Evolutionary conservation across 2,113 vertebrate genomes (phyloP), one percentile per base, ranked within the genome.

Genomic region (Eudyptes chrysolophus): DNA sequence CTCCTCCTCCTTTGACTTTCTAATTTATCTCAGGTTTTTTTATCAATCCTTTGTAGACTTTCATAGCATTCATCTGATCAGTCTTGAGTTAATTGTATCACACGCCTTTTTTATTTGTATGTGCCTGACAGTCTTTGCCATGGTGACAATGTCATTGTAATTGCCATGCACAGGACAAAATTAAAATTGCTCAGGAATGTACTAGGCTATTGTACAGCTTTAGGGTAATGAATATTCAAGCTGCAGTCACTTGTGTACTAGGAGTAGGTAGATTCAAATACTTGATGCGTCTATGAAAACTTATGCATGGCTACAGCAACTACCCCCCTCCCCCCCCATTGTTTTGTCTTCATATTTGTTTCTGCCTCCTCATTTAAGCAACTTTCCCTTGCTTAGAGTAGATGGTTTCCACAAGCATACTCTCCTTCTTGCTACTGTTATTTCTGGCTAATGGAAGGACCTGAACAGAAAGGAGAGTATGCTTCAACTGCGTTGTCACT

Each of bases 261-360:
- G 40, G 20, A 82, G 36, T 16, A 61, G 26, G 15, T 27, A 88
- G 62, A 85, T 60, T 22, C 9, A 85, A 64, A 49, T 42, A 57
- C 10, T 71, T 90, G 38, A 62, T 51, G 20, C 8, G 84, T 64
- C 66, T 34, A 3, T 44, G 34, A 15, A 34, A 61, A 65, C 25
- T 62, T 75, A 12, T 3, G 6, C 2, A 8, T 14, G 46, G 52
- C 52, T 60, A 64, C 16, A 86, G 24, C 0, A 54, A 48, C 0
- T 49, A 20, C 46, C 19, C 46, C 46, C 8, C 46, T 4, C 19
- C 46, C 46, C 46, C 19, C 46, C 19, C 46, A 51, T 4, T 48
- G 5, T 38, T 86, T 79, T 61, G 5, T 44, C 52, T 88, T 83
- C 17, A 17, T 52, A 66, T 78, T 78, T 87, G 16, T 57, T 97